These are phyloP conservation scores for Aeoliscus strigatus DNA, from an alignment of 2,797 vertebrate species.

Conservation along the genomic window DNA sequence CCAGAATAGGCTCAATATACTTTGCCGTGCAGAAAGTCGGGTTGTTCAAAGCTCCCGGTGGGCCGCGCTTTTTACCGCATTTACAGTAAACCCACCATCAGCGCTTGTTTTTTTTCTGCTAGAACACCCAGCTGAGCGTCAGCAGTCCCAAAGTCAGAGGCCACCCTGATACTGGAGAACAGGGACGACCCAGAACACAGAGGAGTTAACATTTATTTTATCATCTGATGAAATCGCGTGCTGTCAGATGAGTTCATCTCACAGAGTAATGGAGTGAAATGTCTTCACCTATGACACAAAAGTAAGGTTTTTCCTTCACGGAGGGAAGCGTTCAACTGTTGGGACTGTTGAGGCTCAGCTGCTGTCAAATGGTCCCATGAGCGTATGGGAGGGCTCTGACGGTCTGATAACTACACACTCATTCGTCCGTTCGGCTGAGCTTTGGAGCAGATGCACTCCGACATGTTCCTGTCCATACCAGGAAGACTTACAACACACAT, in stretches of 20 bases:
- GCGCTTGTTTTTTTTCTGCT: conserved; percentile 16
- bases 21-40: conserved; percentile 16
- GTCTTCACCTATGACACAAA: no score
- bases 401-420: conserved; percentile 27
- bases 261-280: conserved; percentile 14
- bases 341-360: conserved; percentile 4
- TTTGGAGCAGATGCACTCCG: conserved; percentile 43
- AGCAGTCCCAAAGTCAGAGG: conserved; percentile 2
- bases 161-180: conserved; percentile 8
- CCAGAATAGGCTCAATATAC: conserved; percentile 20
- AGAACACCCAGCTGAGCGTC: conserved; percentile 40
- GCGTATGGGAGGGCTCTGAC: conserved; percentile 7
- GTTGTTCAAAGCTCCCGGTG: conserved; percentile 42
- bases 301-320: conserved; percentile 5
- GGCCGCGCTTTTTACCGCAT: conserved; percentile 16
- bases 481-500: conserved; percentile 38
- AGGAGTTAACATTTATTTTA: conserved; percentile 25
- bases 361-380: conserved; percentile 4
- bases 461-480: conserved; percentile 39
- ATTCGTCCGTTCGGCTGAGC: conserved; percentile 35
- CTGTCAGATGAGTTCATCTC: conserved; percentile 29
- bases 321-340: conserved; percentile 15
- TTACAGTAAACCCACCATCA: conserved; percentile 46
- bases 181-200: conserved; percentile 19
- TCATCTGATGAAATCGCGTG: conserved; percentile 13